A percentile compares a stretch with the other conserved stretches of the same genome.
Conservation (phyloP, 2,113 vertebrate genomes). For the Cynoglossus semilaevis region DNA sequence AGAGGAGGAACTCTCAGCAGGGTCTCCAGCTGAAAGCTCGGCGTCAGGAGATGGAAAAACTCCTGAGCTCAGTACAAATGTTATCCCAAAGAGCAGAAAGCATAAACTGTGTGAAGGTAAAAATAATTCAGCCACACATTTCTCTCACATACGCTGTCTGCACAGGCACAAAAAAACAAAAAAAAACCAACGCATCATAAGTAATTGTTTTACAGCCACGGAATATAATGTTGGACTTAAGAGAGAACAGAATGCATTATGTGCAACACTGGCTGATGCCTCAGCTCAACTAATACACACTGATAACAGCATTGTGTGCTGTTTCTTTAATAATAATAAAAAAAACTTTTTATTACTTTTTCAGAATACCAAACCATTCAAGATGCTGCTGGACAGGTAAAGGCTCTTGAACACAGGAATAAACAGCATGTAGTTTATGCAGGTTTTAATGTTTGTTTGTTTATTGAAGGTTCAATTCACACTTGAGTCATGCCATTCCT, state of each 20-base stretch:
- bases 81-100: slow-evolving; percentile 90
- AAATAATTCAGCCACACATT: slow-evolving; percentile 2
- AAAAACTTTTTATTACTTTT: slow-evolving; percentile 44
- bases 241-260: not conserved
- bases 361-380: slow-evolving; percentile 97
- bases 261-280: not conserved
- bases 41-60: slow-evolving; percentile 92
- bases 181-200: not conserved
- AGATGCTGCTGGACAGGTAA: slow-evolving; percentile 97
- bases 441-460: not conserved
- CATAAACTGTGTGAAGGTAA: slow-evolving; percentile 97
- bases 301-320: not conserved
- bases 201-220: not conserved
- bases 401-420: slow-evolving; percentile 14
- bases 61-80: slow-evolving; percentile 89
- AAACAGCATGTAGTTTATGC: too few relatives aligned
- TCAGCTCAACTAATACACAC: not conserved
- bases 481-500: slow-evolving; percentile 84
- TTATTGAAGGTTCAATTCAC: slow-evolving; percentile 84
- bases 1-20: slow-evolving; percentile 89
- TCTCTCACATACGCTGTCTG: not conserved
- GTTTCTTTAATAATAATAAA: too few relatives aligned
- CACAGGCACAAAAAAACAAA: not conserved
- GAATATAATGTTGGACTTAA: not conserved
- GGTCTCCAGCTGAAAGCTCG: slow-evolving; percentile 88